phyloP scores from a whole-genome alignment of 1,140 invertebrate genomes.

The Dufourea novaeangliae region DNA sequence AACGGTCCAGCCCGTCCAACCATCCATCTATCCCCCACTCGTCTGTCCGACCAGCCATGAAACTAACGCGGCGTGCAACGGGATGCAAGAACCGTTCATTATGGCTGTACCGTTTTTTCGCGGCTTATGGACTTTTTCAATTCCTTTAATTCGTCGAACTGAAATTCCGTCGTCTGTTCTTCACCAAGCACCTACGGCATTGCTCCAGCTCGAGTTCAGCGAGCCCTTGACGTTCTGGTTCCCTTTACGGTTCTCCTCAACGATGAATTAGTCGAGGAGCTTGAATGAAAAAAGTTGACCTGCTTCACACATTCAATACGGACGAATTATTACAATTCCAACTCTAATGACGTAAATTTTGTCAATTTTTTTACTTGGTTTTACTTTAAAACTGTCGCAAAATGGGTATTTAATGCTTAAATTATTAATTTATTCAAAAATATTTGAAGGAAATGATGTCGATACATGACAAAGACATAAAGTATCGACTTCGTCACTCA shows the following conservation, averaged over 20 bases:
- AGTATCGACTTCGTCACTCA: no score
- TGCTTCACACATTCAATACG: no score
- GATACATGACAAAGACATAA: no score
- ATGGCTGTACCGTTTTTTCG: slow-evolving; percentile 53
- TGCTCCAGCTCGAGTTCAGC: neutral
- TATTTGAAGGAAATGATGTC: no score
- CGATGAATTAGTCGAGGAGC: slow-evolving; percentile 15
- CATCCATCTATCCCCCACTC: slow-evolving; percentile 25
- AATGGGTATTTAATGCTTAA: no score
- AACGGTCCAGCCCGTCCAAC: neutral
- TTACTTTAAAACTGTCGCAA: no score
- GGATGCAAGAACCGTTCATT: slow-evolving; percentile 60
- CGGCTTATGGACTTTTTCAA: neutral
- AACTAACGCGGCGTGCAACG: slow-evolving; percentile 55
- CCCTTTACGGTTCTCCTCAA: slow-evolving; percentile 20
- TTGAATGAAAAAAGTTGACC: neutral
- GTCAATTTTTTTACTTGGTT: no score
- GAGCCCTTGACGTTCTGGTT: neutral
- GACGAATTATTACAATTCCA: no score
- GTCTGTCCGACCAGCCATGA: slow-evolving; percentile 47
- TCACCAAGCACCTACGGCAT: neutral
- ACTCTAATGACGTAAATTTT: no score
- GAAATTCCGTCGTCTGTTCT: slow-evolving; percentile 43
- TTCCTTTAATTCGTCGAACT: slow-evolving; percentile 55
- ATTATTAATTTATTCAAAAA: no score